Percentiles rank a stretch among this genome's conserved stretches.
These are phyloP conservation scores for Azorinus chamasolen DNA, from an alignment of 2,888 invertebrate genomes.

Conservation along the genomic window DNA sequence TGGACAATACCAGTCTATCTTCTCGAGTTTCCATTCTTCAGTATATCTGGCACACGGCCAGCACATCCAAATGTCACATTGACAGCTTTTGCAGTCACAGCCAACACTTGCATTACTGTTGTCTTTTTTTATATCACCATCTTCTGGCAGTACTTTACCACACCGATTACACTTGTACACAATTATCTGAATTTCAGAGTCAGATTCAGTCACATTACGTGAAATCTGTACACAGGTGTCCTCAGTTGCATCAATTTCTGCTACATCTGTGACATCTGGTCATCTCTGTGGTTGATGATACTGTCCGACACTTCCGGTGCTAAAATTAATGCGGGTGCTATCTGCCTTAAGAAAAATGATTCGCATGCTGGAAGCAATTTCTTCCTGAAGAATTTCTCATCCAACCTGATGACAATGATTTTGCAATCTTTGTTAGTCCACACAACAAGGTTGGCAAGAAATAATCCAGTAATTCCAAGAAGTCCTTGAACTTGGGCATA, in stretches of 20 bases:
- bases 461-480: slow-evolving; percentile 7
- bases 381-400: slow-evolving; percentile 16
- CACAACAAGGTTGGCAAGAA: slow-evolving; percentile 31
- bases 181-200: no score
- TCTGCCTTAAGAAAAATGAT: slow-evolving; percentile 2
- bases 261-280: no score
- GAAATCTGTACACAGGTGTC: no score
- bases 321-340: background rate
- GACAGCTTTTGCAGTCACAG: no score
- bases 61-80: no score
- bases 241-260: no score
- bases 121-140: slow-evolving; percentile 1
- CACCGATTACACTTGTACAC: slow-evolving; percentile 26
- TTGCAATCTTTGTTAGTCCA: slow-evolving; percentile 29
- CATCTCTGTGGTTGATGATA: no score
- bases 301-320: no score
- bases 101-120: slow-evolving; percentile 34
- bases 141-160: slow-evolving; percentile 19
- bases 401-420: slow-evolving; percentile 7
- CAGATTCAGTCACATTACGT: no score
- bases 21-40: slow-evolving; percentile 12
- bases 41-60: slow-evolving; percentile 29
- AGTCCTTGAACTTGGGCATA: no score
- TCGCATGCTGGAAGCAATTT: slow-evolving; percentile 10
- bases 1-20: slow-evolving; percentile 30